phyloP scores from a whole-genome alignment of 2,797 vertebrate species.

The Coregonus ussuriensis region DNA sequence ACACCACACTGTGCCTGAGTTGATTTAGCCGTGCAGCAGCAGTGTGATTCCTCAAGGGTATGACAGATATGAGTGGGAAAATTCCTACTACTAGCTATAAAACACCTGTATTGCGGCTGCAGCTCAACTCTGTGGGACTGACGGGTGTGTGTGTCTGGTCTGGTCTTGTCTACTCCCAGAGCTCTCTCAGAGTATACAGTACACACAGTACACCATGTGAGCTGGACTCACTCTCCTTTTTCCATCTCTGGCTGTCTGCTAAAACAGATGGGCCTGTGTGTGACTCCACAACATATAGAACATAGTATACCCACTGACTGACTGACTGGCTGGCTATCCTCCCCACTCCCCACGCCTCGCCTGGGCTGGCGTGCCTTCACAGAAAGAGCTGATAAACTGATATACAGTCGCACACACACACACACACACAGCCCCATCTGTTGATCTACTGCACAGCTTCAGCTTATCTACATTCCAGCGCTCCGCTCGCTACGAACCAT shows the following conservation, averaged over 20 bases:
- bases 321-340: neutral
- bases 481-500: slow-evolving; percentile 44
- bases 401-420: slow-evolving; percentile 1
- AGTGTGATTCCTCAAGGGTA: neutral
- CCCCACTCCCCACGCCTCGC: neutral
- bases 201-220: slow-evolving; percentile 5
- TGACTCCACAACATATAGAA: too few relatives aligned
- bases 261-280: neutral
- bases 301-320: neutral
- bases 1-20: neutral
- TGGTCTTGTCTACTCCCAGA: neutral
- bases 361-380: slow-evolving; percentile 3
- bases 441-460: slow-evolving; percentile 36
- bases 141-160: too few relatives aligned
- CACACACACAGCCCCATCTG: slow-evolving; percentile 51
- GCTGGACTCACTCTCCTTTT: neutral
- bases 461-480: slow-evolving; percentile 59
- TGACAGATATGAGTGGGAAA: neutral
- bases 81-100: slow-evolving; percentile 10
- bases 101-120: slow-evolving; percentile 3
- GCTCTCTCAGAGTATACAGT: neutral
- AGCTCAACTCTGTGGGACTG: neutral
- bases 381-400: slow-evolving; percentile 15
- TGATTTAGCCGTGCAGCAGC: neutral
- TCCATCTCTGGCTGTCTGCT: neutral